Conservation (phyloP, 23 tunicate species). For the Oikopleura vanhoeffeni region DNA sequence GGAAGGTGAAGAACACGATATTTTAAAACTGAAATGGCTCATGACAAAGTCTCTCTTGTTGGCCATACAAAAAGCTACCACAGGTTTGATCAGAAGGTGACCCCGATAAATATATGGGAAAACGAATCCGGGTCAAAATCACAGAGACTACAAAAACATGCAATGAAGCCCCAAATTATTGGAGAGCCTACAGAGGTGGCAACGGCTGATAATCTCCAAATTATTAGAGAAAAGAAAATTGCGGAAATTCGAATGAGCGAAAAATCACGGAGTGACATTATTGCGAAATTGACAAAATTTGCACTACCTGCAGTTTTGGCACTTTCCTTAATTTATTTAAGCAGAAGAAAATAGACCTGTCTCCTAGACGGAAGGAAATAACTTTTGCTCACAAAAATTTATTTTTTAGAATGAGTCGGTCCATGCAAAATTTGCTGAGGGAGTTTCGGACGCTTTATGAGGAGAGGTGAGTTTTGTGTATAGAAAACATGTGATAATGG, state of each 20-base stretch:
- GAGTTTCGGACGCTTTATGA: constrained; percentile 9
- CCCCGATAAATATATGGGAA: constrained; percentile 3
- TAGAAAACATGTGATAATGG: too few species aligned
- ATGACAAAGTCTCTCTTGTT: constrained; percentile 56
- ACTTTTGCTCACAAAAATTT: too few species aligned
- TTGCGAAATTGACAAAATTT: neutral
- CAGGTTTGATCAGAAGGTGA: constrained; percentile 23
- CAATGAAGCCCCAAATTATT: neutral
- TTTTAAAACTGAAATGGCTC: constrained; percentile 79
- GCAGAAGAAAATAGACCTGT: too few species aligned
- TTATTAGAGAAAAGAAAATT: neutral
- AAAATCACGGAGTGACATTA: neutral
- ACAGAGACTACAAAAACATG: neutral
- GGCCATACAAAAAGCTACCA: constrained; percentile 87
- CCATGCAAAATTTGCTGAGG: constrained; percentile 10
- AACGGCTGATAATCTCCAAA: neutral
- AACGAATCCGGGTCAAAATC: neutral
- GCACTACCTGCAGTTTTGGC: neutral
- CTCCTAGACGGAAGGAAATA: too few species aligned
- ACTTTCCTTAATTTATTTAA: too few species aligned
- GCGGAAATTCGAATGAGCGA: neutral
- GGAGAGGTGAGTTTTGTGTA: too few species aligned
- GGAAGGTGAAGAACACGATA: constrained; percentile 15
- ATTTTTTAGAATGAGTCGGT: neutral
- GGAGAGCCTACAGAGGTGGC: neutral